Evolutionary conservation across 64 coral and sea anemone genomes (phyloP).

Genomic region (Montipora foliosa): DNA sequence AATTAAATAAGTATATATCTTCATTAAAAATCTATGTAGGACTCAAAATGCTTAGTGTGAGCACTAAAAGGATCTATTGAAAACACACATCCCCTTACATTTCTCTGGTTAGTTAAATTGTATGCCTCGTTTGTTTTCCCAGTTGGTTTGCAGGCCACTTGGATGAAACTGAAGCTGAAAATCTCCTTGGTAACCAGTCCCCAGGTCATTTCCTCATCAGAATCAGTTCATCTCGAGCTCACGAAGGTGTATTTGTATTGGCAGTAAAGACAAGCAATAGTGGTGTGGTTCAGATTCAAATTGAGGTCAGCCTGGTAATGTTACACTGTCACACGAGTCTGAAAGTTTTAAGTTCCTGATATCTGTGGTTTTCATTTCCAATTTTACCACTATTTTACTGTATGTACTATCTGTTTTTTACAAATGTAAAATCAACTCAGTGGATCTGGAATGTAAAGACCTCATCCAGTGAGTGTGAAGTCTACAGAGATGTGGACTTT

Average conservation of each 20-base stretch:
- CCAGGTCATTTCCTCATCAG: conserved; percentile 79
- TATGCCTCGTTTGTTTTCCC: conserved; percentile 8
- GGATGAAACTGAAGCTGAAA: conserved; percentile 28
- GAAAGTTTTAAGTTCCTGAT: too few species aligned
- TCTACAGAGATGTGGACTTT: too few species aligned
- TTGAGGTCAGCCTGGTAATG: conserved; percentile 58
- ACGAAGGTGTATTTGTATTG: conserved; percentile 79
- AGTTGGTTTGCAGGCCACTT: conserved; percentile 95
- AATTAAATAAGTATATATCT: too few species aligned
- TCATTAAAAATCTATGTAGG: too few species aligned
- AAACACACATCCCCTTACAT: not conserved
- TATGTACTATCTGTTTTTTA: too few species aligned
- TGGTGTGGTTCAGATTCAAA: conserved; percentile 76
- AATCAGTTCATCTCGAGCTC: conserved; percentile 75
- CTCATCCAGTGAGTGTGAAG: too few species aligned
- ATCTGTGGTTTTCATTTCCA: not conserved
- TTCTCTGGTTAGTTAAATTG: not conserved
- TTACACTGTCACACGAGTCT: not conserved
- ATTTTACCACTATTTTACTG: too few species aligned
- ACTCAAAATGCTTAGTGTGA: too few species aligned
- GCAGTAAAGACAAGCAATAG: conserved; percentile 74
- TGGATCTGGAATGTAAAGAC: too few species aligned
- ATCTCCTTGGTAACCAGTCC: conserved; percentile 23
- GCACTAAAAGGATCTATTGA: too few species aligned
- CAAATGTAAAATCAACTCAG: too few species aligned